phyloP scores from a whole-genome alignment of 2,888 invertebrate species.

The Fissipunctia ypsillon region DNA sequence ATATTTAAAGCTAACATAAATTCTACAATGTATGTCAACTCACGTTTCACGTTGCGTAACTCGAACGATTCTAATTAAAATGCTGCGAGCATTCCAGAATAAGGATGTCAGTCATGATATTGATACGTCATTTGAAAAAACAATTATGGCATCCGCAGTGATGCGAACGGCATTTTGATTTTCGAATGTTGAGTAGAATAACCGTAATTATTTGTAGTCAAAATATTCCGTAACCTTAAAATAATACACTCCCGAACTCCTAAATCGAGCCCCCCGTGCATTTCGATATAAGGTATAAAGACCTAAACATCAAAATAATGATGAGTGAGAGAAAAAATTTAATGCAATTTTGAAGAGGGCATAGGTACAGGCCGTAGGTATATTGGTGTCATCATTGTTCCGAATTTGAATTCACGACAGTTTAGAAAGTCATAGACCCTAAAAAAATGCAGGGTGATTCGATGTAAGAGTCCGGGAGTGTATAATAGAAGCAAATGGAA shows the following conservation, averaged over 20 bases:
- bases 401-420: too few species aligned
- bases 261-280: too few species aligned
- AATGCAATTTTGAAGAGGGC: too few species aligned
- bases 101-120: slow-evolving; percentile 65
- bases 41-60: slow-evolving; percentile 52
- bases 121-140: slow-evolving; percentile 59
- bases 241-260: too few species aligned
- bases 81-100: slow-evolving; percentile 58
- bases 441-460: too few species aligned
- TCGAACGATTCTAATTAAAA: slow-evolving; percentile 58
- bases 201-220: slow-evolving; percentile 6
- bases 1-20: slow-evolving; percentile 49
- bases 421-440: too few species aligned
- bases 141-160: slow-evolving; percentile 51
- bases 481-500: background rate
- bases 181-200: slow-evolving; percentile 18
- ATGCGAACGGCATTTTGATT: slow-evolving; percentile 53
- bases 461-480: too few species aligned
- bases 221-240: background rate
- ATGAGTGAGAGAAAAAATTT: too few species aligned
- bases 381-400: too few species aligned
- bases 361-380: too few species aligned
- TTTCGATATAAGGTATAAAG: too few species aligned
- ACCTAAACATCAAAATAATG: too few species aligned
- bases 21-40: slow-evolving; percentile 37